Base-by-base conservation (phyloP, 1,140 invertebrate species). In the Brachionus koreanus region DNA sequence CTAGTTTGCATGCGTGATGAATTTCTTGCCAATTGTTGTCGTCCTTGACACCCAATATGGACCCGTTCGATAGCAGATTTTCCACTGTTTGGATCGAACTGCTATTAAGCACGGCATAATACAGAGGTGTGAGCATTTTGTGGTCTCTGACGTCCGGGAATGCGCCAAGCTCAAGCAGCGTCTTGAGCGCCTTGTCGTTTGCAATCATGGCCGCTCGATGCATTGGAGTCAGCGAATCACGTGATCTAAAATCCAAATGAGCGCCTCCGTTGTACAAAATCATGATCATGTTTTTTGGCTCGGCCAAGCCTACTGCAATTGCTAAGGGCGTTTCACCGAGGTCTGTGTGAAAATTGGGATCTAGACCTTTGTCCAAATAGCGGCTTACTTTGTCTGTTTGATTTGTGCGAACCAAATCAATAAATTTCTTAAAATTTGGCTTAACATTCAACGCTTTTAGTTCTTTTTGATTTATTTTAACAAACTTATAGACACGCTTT, bases 1-100 rank as follows among this genome's bases (percentile, higher is more conserved):
- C 97, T 88, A 96, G 94, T 84, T 96, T 94, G 89, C 97, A 98
- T 35, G 97, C 96, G 95, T 98, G 97, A 90, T 99, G 97, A 46
- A 98, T 94, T 91, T 99, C 97, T 86, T 96, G 94, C 95, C 97
- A 98, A 42, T 97, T 97, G 88, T 98, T 79, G 12, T 79, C 49
- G 37, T 79, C 76, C 12, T 63, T 39, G 10, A 42, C 23, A 3
- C 39, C 52, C 4, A 43, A 7, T 2, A 25, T 1, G 0, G 76
- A 39, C 0, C 76, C 76, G n/a, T 63, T 63, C 3, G 49, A 35
- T 10, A 79, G 52, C 16, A 79, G 25, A 61, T 79, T 33, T n/a
- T 79, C 76, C 19, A 79, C 2, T 5, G 37, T 12, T 42, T 35
- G 25, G 12, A 79, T 63, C 3, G 76, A 25, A 23, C 19, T 33